These are phyloP conservation scores for Hippocampus kuda DNA, from an alignment of 2,797 vertebrate species.

Conservation along the genomic window DNA sequence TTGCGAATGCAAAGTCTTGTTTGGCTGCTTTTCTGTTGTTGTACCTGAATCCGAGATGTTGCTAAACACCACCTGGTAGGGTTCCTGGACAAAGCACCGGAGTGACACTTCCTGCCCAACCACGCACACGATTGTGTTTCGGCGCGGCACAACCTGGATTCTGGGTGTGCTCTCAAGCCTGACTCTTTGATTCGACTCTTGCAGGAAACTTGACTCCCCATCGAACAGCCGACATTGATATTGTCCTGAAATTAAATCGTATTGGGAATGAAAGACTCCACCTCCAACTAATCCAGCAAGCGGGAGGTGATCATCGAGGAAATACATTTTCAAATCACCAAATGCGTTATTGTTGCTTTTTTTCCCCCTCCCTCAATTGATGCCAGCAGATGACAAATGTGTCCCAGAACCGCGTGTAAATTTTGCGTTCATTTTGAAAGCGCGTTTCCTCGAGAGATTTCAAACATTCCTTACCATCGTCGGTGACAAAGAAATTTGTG, in stretches of 20 bases:
- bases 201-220: neutral
- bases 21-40: neutral
- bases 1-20: neutral
- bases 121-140: neutral
- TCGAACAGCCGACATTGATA: neutral
- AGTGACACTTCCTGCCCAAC: neutral
- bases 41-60: neutral
- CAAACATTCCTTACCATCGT: constrained; percentile 7
- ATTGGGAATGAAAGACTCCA: neutral
- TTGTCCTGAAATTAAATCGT: neutral
- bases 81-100: neutral
- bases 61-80: neutral
- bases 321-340: neutral
- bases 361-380: neutral
- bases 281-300: neutral
- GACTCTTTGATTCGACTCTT: neutral
- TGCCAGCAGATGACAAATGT: neutral
- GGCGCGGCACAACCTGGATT: neutral
- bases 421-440: neutral
- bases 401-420: neutral
- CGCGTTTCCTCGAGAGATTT: neutral
- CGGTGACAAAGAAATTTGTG: neutral
- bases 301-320: neutral
- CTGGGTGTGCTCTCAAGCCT: neutral
- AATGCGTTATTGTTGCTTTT: too few species aligned